phyloP scores from a whole-genome alignment of 1,140 invertebrate species.

The Solenopsis invicta region DNA sequence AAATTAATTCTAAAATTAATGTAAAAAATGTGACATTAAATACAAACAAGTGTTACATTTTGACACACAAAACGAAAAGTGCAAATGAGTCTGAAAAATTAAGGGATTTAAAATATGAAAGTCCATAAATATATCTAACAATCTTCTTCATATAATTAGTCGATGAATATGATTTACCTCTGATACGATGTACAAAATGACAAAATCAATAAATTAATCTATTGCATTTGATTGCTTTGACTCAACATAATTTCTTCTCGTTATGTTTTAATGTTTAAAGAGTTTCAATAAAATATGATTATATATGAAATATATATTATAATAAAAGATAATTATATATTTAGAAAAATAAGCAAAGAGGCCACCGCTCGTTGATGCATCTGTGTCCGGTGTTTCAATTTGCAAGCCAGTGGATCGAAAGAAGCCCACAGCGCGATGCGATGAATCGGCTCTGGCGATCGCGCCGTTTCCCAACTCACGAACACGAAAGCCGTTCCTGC shows the following conservation, averaged over 20 bases:
- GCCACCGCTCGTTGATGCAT: neutral
- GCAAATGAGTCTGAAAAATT: too few species aligned
- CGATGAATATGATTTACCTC: neutral
- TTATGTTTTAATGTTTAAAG: neutral
- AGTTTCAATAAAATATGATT: neutral
- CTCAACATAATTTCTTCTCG: neutral
- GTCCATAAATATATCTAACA: neutral
- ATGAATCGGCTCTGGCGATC: constrained; percentile 46
- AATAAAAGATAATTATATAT: neutral
- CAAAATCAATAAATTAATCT: neutral
- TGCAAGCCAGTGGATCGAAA: constrained; percentile 30
- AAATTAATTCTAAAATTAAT: neutral
- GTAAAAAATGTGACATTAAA: neutral
- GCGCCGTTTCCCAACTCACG: constrained; percentile 20
- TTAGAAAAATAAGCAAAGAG: neutral
- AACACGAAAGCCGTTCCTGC: constrained; percentile 39
- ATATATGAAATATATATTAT: too few species aligned
- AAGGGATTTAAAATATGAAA: neutral
- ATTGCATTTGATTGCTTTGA: neutral
- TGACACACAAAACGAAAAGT: neutral
- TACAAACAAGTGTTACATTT: neutral
- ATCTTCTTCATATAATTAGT: neutral
- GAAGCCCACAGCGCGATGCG: neutral
- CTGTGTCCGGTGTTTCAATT: constrained; percentile 28
- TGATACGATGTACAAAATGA: neutral